Evolutionary conservation across 2,797 vertebrate genomes (phyloP).

Genomic region (Gymnopithys bicolor): DNA sequence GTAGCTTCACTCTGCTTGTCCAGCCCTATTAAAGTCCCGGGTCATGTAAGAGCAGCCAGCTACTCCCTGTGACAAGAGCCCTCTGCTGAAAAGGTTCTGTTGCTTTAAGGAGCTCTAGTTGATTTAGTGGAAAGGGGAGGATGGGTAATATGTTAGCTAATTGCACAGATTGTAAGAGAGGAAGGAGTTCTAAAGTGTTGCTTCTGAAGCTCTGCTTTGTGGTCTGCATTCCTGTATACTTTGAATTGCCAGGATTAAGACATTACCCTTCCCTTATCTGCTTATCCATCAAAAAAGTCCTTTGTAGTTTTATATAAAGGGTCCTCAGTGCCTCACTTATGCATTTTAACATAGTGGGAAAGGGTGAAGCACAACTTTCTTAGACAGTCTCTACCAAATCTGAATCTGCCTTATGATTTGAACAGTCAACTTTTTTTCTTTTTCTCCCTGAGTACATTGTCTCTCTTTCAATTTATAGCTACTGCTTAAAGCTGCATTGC

Average conservation of each 20-base stretch:
- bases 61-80: not conserved
- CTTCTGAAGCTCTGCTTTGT: conserved; percentile 14
- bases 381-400: not conserved
- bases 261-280: not conserved
- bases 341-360: not conserved
- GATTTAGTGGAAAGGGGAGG: not conserved
- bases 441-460: not conserved
- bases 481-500: not conserved
- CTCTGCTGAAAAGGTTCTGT: not conserved
- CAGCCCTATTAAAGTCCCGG: not conserved
- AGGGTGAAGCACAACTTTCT: not conserved
- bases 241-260: conserved; percentile 8
- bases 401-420: not conserved
- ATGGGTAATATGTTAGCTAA: not conserved
- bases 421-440: not conserved
- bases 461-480: not conserved
- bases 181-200: not conserved
- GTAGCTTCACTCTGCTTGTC: conserved; percentile 5
- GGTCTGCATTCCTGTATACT: not conserved
- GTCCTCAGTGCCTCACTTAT: not conserved
- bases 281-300: not conserved
- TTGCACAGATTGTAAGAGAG: not conserved
- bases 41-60: not conserved
- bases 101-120: not conserved
- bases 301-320: not conserved